Evolutionary conservation across 2,113 vertebrate species (phyloP), one percentile per base, ranked within the genome.

Genomic region (Laticauda colubrina): DNA sequence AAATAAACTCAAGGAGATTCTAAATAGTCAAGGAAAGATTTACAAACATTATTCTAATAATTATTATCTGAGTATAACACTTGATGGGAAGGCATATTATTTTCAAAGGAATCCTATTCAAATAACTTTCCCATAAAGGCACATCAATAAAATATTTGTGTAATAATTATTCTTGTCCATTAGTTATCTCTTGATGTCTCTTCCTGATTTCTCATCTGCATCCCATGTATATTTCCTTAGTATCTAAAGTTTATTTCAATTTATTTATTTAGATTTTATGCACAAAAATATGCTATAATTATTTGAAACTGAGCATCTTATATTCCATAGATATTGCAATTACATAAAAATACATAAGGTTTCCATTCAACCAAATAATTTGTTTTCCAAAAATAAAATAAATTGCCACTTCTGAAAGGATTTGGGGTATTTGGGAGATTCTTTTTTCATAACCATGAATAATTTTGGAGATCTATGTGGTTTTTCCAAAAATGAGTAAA

Each of bases 231-330:
- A 26, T 95, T 24, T 39, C 96, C 91, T 91, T 95, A 96, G 93
- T 93, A 95, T 51, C 87, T 93, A 94, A 96, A 69, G 26, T 96
- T 89, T 95, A n/a, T 56, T 96, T 69, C 89, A 85, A 93, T 95
- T 96, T 98, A 96, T 96, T 96, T 97, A 97, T 97, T 98, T 95
- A 97, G 94, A 97, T 97, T 97, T 98, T 96, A 97, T 97, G 92
- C 96, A 95, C 91, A 90, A 91, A 92, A 94, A 95, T 97, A 97
- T 95, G 92, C 97, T 97, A 96, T 96, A 97, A 95, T 96, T 97
- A 91, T 96, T 95, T 97, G 96, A 97, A 95, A 97, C 89, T 97
- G 95, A 97, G 93, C 94, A 95, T 96, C 95, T 98, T 94, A 97
- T 96, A 91, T 96, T 97, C 96, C 96, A 97, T 95, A 96, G 97